A percentile compares a stretch with the other conserved stretches of the same genome.
These are phyloP conservation scores for Pampusana beccarii DNA, from an alignment of 2,113 vertebrate genomes.

Conservation along the genomic window DNA sequence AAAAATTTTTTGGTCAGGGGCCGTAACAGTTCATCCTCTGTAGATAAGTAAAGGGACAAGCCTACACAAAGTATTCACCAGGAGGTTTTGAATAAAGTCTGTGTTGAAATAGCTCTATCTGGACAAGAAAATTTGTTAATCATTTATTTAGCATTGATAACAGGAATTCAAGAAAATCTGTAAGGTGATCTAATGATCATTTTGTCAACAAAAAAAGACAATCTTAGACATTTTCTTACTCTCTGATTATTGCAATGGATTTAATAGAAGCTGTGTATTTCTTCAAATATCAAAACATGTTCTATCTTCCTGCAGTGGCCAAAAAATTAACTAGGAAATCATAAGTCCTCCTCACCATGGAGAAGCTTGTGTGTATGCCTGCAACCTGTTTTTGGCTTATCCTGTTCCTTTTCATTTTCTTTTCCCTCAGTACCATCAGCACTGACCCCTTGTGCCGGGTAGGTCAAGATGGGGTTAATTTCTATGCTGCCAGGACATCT, in stretches of 20 bases:
- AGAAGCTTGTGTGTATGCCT: neutral
- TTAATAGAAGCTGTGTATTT: neutral
- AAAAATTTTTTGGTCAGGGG: neutral
- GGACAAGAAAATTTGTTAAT: no score
- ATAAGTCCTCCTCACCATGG: neutral
- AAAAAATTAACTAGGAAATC: neutral
- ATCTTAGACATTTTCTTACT: neutral
- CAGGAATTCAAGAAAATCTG: neutral
- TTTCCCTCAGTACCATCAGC: neutral
- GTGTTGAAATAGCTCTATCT: neutral
- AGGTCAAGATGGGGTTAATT: no score
- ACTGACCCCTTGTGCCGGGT: neutral
- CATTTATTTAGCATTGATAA: neutral
- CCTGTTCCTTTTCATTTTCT: neutral
- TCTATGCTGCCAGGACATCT: no score
- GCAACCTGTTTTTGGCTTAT: neutral
- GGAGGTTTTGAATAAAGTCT: neutral
- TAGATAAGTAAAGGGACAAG: neutral
- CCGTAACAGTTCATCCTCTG: neutral
- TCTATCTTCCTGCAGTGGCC: neutral
- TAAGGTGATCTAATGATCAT: neutral
- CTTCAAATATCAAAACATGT: neutral
- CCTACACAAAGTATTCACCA: neutral
- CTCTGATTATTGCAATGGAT: neutral
- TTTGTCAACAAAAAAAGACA: neutral